These are phyloP conservation scores for Ricordea florida DNA, from an alignment of 92 coral and sea anemone genomes.

Conservation along the genomic window DNA sequence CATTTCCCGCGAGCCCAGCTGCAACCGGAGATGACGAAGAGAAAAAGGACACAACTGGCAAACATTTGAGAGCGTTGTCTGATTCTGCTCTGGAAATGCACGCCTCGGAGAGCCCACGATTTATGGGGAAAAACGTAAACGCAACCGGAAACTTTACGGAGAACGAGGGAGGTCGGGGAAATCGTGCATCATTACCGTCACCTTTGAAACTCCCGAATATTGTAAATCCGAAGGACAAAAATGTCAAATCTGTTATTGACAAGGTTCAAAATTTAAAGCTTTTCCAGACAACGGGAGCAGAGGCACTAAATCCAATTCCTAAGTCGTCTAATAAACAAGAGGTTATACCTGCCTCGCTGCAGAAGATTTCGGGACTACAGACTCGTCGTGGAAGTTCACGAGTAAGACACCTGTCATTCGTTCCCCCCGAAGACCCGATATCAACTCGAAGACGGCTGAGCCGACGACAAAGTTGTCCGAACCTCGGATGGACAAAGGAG, in stretches of 20 bases:
- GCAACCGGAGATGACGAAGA: not conserved
- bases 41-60: not conserved
- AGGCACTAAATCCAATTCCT: not conserved
- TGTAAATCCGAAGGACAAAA: not conserved
- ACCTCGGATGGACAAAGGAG: not conserved
- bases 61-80: not conserved
- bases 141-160: not conserved
- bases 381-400: slow-evolving; percentile 16
- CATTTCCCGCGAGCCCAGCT: slow-evolving; percentile 1
- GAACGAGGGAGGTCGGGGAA: no score
- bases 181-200: not conserved
- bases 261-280: no score
- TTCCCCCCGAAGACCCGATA: not conserved
- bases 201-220: slow-evolving; percentile 26
- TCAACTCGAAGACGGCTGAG: not conserved
- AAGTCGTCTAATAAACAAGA: slow-evolving; percentile 6
- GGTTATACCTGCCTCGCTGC: not conserved
- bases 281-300: not conserved
- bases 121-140: no score
- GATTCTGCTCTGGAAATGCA: slow-evolving; percentile 18
- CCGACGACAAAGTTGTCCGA: slow-evolving; percentile 34
- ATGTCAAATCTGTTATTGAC: no score
- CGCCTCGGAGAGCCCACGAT: no score
- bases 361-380: not conserved
- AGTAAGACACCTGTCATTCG: not conserved